Base-by-base conservation (phyloP, 2,797 vertebrate species). In the Babyrousa celebensis region DNA sequence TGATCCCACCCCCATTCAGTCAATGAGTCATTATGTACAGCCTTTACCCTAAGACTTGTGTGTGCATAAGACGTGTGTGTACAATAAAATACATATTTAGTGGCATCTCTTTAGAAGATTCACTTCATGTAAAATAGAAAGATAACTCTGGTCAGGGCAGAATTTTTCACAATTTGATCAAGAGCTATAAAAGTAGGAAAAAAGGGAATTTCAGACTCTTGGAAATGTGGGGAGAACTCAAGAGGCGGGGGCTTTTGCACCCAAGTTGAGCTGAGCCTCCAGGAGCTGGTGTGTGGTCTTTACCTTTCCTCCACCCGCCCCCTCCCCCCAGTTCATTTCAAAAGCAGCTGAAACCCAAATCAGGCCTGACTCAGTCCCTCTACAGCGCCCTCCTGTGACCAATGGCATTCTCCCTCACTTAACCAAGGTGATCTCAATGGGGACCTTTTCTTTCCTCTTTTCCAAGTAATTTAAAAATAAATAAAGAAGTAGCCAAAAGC, bases 331-430 rank as follows among this genome's bases (percentile, higher is more conserved):
- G 91, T 6, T 65, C 29, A 52, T 58, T 87, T 86, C 29, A 87
- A 63, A 4, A 84, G 94, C 96, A 78, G 85, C 97, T 62, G 58
- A 67, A 85, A 84, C 63, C 80, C 89, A 85, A 29, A 25, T 93
- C 67, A 62, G 60, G 65, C 77, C 94, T 29, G 5, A 97, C 88
- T 96, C 95, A 85, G 85, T 97, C 95, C 97, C 96, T 94, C 93
- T 95, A 97, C 96, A 97, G 97, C 74, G 94, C 97, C 98, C 98
- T 94, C 97, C 96, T 40, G 93, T 94, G 97, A 98, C 84, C 89
- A 27, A 14, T 21, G 67, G 12, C 79, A 21, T 87, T 90, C 93
- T 96, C 97, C 96, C 71, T 85, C 91, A 91, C 82, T 43, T 68
- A 70, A 65, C 85, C 71, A 85, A 70, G 71, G 11, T 3, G 36